These are phyloP conservation scores for Sarcophaga rosellei DNA, from an alignment of 2,888 invertebrate genomes.

Conservation along the genomic window DNA sequence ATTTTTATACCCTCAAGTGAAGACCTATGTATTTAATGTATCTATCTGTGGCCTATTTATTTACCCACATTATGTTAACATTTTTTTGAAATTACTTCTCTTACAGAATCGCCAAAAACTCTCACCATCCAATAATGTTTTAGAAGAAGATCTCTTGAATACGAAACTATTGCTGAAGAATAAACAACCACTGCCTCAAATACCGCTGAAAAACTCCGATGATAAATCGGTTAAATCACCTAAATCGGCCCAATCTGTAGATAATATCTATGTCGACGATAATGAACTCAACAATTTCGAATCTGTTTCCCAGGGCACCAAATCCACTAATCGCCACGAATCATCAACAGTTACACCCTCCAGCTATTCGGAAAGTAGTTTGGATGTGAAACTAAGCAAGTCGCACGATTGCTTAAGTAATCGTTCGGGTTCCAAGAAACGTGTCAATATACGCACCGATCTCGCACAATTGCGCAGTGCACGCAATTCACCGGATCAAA, in stretches of 20 bases:
- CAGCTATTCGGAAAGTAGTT: slow-evolving; percentile 80
- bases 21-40: too few relatives aligned
- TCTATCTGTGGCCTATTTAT: too few relatives aligned
- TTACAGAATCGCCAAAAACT: slow-evolving; percentile 78
- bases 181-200: slow-evolving; percentile 81
- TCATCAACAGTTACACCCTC: slow-evolving; percentile 81
- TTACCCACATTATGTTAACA: background rate
- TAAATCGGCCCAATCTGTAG: slow-evolving; percentile 76
- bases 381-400: slow-evolving; percentile 80
- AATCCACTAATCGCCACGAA: slow-evolving; percentile 78
- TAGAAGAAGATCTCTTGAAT: slow-evolving; percentile 79
- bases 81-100: slow-evolving; percentile 6
- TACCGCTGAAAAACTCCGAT: slow-evolving; percentile 74
- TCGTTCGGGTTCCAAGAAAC: slow-evolving; percentile 83
- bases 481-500: slow-evolving; percentile 77
- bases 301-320: slow-evolving; percentile 77
- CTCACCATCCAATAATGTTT: slow-evolving; percentile 79
- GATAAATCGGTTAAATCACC: slow-evolving; percentile 64
- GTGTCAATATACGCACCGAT: slow-evolving; percentile 85
- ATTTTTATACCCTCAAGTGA: too few relatives aligned
- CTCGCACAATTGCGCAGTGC: slow-evolving; percentile 80
- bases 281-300: slow-evolving; percentile 80
- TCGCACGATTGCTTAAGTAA: slow-evolving; percentile 82
- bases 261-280: slow-evolving; percentile 82
- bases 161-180: slow-evolving; percentile 81